A percentile compares a stretch with the other conserved stretches of the same genome.
Conservation (phyloP, 2,888 invertebrate species). For the Blera fallax region DNA sequence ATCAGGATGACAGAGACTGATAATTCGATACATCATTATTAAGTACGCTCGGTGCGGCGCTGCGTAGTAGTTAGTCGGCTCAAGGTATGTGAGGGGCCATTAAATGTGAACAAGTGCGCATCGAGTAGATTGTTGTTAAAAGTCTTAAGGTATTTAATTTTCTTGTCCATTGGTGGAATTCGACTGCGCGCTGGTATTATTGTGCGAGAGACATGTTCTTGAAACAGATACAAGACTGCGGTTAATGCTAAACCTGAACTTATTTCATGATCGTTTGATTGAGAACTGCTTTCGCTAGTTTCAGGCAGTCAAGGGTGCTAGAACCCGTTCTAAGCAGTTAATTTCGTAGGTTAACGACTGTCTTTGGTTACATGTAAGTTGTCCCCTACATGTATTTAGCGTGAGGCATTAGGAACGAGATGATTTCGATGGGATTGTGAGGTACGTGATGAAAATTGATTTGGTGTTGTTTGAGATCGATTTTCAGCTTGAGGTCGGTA, state of each 20-base stretch:
- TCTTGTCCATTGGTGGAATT: slow-evolving; percentile 58
- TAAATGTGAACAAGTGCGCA: slow-evolving; percentile 27
- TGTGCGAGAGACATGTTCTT: slow-evolving; percentile 54
- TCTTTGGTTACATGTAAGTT: neutral
- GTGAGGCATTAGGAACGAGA: neutral
- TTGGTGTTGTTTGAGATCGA: no score
- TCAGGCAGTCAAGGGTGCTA: slow-evolving; percentile 28
- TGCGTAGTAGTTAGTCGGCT: neutral
- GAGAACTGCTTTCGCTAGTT: slow-evolving; percentile 44
- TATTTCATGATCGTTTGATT: slow-evolving; percentile 47
- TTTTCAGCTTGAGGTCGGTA: no score
- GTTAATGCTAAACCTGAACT: slow-evolving; percentile 59
- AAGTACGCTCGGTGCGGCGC: slow-evolving; percentile 48
- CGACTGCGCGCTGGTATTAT: slow-evolving; percentile 50
- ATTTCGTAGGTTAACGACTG: neutral
- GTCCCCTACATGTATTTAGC: neutral
- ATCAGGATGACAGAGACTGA: slow-evolving; percentile 69
- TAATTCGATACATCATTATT: slow-evolving; percentile 71
- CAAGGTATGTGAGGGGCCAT: slow-evolving; percentile 18
- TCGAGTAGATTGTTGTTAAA: slow-evolving; percentile 39
- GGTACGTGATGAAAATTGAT: no score
- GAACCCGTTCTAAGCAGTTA: slow-evolving; percentile 10
- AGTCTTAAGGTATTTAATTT: slow-evolving; percentile 61
- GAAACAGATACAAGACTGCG: slow-evolving; percentile 30
- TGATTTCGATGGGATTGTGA: neutral